Evolutionary conservation across 2,888 invertebrate genomes (phyloP).

Genomic region (Isoperla grammatica): DNA sequence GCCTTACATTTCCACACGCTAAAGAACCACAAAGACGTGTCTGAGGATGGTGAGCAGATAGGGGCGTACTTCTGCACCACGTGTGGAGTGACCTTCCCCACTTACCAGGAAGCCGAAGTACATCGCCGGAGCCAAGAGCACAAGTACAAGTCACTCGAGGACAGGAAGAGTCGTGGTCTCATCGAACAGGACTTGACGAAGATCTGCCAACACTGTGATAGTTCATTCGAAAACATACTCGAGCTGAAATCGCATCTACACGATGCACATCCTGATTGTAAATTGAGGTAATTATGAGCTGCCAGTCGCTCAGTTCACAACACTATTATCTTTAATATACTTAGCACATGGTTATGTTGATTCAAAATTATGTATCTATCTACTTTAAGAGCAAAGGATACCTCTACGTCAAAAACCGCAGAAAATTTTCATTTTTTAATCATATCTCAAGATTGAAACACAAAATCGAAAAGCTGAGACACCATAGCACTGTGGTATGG

Average conservation of each 20-base stretch:
- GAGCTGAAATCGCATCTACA: conserved; percentile 59
- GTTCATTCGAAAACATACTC: conserved; percentile 49
- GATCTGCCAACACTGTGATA: conserved; percentile 57
- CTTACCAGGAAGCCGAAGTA: conserved; percentile 54
- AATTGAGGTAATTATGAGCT: no score
- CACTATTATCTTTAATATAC: no score
- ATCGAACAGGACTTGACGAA: conserved; percentile 44
- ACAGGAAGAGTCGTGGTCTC: conserved; percentile 43
- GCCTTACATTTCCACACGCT: conserved; percentile 62
- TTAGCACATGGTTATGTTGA: no score
- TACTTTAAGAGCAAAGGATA: no score
- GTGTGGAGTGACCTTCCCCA: conserved; percentile 59
- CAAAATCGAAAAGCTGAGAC: no score
- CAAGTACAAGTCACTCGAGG: conserved; percentile 45
- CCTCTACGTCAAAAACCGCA: no score
- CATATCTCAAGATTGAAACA: no score
- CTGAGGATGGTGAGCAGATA: conserved; percentile 2
- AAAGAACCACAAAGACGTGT: conserved; percentile 31
- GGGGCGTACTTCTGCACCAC: conserved; percentile 57
- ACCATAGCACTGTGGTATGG: no score
- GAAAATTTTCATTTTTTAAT: no score
- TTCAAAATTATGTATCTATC: no score
- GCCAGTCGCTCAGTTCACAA: no score
- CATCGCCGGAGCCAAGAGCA: conserved; percentile 64
- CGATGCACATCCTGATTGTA: conserved; percentile 52